Conservation (phyloP, 2,797 vertebrate species). For the Pantherophis alleghaniensis region DNA sequence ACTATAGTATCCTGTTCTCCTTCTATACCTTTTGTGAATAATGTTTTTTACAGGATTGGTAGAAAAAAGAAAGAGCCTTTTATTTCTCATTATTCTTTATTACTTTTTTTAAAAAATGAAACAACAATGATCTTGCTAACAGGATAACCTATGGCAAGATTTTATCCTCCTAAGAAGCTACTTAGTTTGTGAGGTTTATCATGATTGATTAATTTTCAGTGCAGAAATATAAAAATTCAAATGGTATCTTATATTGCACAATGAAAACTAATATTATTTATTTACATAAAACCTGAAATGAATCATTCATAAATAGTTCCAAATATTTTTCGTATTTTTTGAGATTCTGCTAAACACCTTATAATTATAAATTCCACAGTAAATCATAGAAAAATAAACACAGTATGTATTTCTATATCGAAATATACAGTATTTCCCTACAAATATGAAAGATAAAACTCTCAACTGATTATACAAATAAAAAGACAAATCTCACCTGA, state of each 20-base stretch:
- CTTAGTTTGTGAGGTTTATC: background rate
- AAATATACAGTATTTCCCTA: background rate
- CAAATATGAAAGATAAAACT: background rate
- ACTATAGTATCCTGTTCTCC: background rate
- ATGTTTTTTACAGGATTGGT: background rate
- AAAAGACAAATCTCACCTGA: background rate
- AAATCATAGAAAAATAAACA: background rate
- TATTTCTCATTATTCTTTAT: background rate
- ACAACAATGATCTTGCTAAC: background rate
- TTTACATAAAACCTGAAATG: background rate
- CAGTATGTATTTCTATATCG: background rate
- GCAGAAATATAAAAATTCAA: background rate
- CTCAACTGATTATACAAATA: background rate
- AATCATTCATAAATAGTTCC: background rate
- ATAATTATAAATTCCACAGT: background rate
- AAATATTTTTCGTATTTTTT: background rate
- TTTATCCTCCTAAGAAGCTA: no score
- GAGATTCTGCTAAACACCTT: background rate
- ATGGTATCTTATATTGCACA: background rate
- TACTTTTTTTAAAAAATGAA: background rate
- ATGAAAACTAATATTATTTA: background rate
- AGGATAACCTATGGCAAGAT: background rate
- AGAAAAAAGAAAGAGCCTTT: background rate
- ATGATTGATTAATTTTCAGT: background rate
- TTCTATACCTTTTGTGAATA: background rate